Base-by-base conservation (phyloP, 2,797 vertebrate genomes). In the Sebastes vulpes region DNA sequence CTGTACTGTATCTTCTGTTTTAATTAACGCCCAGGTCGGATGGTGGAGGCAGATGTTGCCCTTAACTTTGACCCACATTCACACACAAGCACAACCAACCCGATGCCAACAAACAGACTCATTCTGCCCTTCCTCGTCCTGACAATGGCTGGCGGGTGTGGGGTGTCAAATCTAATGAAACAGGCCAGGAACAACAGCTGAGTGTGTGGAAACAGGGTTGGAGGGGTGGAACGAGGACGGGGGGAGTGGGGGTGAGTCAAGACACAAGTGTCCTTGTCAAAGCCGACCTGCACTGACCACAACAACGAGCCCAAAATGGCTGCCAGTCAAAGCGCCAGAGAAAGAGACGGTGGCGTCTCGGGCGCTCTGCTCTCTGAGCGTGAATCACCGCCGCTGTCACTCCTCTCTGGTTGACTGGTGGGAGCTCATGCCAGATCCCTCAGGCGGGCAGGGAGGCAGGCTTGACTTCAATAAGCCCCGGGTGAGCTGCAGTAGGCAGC, bases 241-340 rank as follows among this genome's bases (percentile, higher is more conserved):
- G 20, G 21, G 5, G 25, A 20, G 9, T 16, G 12, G 25, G 28
- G 26, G 4, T 7, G 67, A 64, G 86, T 70, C 69, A 68, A 89
- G 73, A 94, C 92, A 93, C 86, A 89, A 88, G 81, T 87, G 90
- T 91, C 89, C 92, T 91, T 94, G 88, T 94, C 61, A 63, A 60
- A 83, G 69, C 56, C 1, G 2, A 9, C 67, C 52, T 11, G 69
- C 56, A 25, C 31, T 72, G 79, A 79, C 68, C 26, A 16, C 31
- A 42, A 72, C 75, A 79, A 69, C 11, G 1, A 65, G 58, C 59
- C 77, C 67, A 81, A 89, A 74, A 94, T 81, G 87, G 81, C 82
- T 65, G 82, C 78, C 74, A 46, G 84, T 77, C 66, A 58, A 54
- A 20, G 65, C 70, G 54, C 20, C 21, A 68, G 72, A 78, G 20